Conservation (phyloP, 2,888 invertebrate genomes). For the Lasioglossum lativentre region DNA sequence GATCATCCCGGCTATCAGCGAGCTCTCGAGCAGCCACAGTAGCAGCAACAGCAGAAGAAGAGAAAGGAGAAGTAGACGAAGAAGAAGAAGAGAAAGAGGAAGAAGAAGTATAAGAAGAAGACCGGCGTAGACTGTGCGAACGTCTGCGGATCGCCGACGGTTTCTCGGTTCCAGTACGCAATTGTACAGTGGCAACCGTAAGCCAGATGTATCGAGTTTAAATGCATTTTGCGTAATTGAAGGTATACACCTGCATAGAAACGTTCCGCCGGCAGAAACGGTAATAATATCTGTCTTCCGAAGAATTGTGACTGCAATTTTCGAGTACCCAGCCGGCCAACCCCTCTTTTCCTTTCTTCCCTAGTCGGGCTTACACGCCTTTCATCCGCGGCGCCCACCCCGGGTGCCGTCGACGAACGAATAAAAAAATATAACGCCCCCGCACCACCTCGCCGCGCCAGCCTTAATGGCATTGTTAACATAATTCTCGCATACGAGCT, state of each 20-base stretch:
- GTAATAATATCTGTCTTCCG: constrained; percentile 80
- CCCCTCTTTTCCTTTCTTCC: neutral
- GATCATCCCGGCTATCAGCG: constrained; percentile 56
- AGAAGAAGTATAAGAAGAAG: neutral
- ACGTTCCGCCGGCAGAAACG: constrained; percentile 66
- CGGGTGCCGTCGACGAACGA: constrained; percentile 18
- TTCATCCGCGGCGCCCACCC: neutral
- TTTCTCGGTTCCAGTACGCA: neutral
- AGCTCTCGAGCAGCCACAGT: neutral
- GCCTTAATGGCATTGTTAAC: constrained; percentile 76
- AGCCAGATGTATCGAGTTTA: constrained; percentile 74
- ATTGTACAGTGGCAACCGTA: constrained; percentile 12
- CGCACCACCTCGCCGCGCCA: constrained; percentile 64
- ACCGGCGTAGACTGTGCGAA: neutral
- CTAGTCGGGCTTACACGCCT: neutral
- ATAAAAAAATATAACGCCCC: constrained; percentile 70
- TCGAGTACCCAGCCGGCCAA: constrained; percentile 68
- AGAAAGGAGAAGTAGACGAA: neutral
- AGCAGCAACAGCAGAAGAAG: neutral
- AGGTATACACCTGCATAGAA: constrained; percentile 71
- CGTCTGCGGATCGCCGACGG: neutral
- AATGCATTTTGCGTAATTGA: constrained; percentile 80
- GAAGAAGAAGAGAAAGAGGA: neutral
- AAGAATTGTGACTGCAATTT: constrained; percentile 81
- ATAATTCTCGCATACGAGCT: constrained; percentile 70